These are phyloP conservation scores for Acomys russatus DNA, from an alignment of 2,797 vertebrate species.

Conservation along the genomic window DNA sequence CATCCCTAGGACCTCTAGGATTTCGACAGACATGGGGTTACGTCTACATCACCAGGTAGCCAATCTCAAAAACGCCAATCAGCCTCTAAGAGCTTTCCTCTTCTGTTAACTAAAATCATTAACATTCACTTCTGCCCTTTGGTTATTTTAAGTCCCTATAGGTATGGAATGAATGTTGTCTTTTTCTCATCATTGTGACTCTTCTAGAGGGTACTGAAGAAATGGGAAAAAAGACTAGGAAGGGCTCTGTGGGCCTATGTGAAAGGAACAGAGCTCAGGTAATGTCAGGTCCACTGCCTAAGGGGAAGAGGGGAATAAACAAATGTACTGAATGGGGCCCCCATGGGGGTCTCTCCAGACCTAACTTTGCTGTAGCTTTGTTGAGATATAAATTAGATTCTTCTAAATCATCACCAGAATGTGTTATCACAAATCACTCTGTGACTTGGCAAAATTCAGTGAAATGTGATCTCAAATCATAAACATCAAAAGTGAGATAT, in stretches of 20 bases:
- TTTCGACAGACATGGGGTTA: background rate
- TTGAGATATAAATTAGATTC: conserved; percentile 52
- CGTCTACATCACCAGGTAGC: background rate
- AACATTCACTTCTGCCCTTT: background rate
- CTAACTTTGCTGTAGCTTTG: background rate
- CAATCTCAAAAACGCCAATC: background rate
- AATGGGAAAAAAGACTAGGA: background rate
- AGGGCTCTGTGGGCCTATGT: background rate
- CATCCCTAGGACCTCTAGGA: background rate
- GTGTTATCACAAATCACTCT: conserved; percentile 74
- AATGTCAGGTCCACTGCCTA: background rate
- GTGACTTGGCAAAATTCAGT: conserved; percentile 71
- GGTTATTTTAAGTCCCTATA: background rate
- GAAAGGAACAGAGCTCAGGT: background rate
- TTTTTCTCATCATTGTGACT: background rate
- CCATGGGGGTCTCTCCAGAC: background rate
- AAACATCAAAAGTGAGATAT: conserved; percentile 66
- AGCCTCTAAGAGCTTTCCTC: conserved; percentile 47
- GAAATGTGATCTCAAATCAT: conserved; percentile 73
- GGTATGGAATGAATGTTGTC: background rate
- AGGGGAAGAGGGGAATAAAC: background rate
- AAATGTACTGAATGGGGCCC: background rate
- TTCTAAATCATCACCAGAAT: conserved; percentile 71
- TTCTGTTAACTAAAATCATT: conserved; percentile 12
- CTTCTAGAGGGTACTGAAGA: background rate